Base-by-base conservation (phyloP, 2,888 invertebrate genomes). In the Ectemnius lituratus region DNA sequence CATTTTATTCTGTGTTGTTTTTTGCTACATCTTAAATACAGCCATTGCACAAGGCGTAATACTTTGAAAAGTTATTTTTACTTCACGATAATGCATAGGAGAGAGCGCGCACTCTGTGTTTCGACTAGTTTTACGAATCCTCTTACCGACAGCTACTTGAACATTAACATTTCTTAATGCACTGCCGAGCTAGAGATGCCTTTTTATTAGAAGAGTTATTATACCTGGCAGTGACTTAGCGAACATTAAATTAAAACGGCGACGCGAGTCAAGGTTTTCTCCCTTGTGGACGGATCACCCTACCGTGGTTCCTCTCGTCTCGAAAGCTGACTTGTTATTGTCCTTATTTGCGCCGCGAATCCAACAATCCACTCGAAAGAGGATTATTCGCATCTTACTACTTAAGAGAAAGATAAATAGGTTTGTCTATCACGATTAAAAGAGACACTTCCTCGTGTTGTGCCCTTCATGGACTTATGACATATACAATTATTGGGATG, bases 321-420 rank as follows among this genome's bases (percentile, higher is more conserved):
- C 76, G 76, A 78, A 70, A 81, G 73, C 70, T 74, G 83, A 37
- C 37, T 79, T 73, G 70, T 84, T 84, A 84, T 84, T 84, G 84
- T 84, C 84, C 75, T 75, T 80, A 78, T 78, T 81, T 80, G 66
- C 76, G 72, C 57, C 70, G 73, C 75, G 72, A 79, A 72, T 76
- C 62, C 75, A 78, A 60, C 47, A 79, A n/a, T 45, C 60, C 23
- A 16, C 46, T 8, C 27, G 58, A 18, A 14, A 20, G 14, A 58
- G 58, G n/a, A 57, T 64, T 67, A 37, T 70, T 69, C 69, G 63
- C 64, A 13, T 47, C 68, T 64, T 76, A 70, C 62, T 56, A 27
- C 18, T 79, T 77, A 75, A 27, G 60, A 61, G 52, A 68, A 47
- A 64, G 56, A 37, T 16, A 62, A 61, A 59, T 67, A 56, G 37